Evolutionary conservation across 2,113 vertebrate species (phyloP), one percentile per base, ranked within the genome.

Genomic region (Gracilinanus agilis): DNA sequence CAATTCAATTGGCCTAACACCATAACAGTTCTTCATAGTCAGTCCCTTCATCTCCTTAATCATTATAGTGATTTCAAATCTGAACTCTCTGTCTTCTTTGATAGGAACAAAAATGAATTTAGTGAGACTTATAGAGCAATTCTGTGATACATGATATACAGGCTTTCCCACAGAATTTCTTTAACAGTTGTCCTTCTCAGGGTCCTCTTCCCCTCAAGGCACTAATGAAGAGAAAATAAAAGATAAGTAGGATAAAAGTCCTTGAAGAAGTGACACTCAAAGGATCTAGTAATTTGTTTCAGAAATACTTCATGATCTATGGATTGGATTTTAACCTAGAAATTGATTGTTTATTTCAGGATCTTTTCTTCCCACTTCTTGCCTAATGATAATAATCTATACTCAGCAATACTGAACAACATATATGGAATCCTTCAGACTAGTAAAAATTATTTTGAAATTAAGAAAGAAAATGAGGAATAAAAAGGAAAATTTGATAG

Each of bases 11-110:
- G 54, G 21, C 44, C 91, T 58, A 92, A 49, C 3, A 92, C 49
- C 25, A 58, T 58, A 94, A 56, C 24, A 29, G 53, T 29, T 49
- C 54, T 91, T 94, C 53, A 54, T 24, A 44, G 53, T 24, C 29
- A 23, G 6, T 58, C 67, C 54, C 61, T 88, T 75, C 44, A 61
- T 83, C 55, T 90, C 53, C 53, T 29, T 49, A 29, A 27, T 75
- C 56, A 75, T 83, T 93, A 89, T 54, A n/a, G 53, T 53, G 55
- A 44, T n/a, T 92, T 93, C 29, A 23, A 83, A 83, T 90, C 55
- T 96, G 88, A 94, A 90, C 24, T 88, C 10, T 23, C 6, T 55
- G 44, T 2, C 44, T 90, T 24, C 54, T 7, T 1, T 3, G 24
- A 55, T 27, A 90, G 55, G 53, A 29, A 88, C 24, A 90, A 53